Evolutionary conservation across 1,140 invertebrate species (phyloP), one percentile per base, ranked within the genome.

Genomic region (Macrocentrus cingulum): DNA sequence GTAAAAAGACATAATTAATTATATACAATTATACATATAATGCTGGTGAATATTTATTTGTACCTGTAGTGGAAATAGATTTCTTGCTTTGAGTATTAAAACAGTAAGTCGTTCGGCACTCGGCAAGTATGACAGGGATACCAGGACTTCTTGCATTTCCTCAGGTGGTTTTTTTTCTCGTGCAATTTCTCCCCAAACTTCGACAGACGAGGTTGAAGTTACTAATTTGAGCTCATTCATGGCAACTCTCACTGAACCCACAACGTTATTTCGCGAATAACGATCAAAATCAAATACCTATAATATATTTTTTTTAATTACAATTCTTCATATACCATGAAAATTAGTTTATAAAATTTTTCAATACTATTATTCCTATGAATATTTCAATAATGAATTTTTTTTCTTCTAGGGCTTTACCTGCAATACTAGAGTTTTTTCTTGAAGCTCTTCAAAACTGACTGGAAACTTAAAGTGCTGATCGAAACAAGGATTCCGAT

Each of bases 391-490:
- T n/a, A n/a, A n/a, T n/a, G n/a, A n/a, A n/a, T n/a, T n/a, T n/a
- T n/a, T n/a, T n/a, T n/a, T n/a, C n/a, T n/a, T n/a, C n/a, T n/a
- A n/a, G n/a, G n/a, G n/a, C n/a, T n/a, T 70, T 74, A 77, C 82
- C 80, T 91, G 89, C 11, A 92, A 75, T 41, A 91, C 73, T 1
- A 92, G 68, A 2, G 83, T 87, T 72, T 90, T 91, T 25, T 89
- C 88, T 18, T 84, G 83, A 8, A 92, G 79, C 61, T 92, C 88
- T 42, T 91, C 90, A 53, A 89, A 86, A 6, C 89, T 89, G 15
- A 92, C 88, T 3, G 91, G 90, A 67, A 92, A 92, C 73, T 91
- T 92, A 73, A 92, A 92, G 66, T 90, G 86, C 70, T 92, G 88
- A 76, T 92, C 88, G 69, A 92, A 92, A 75, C 87, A 87, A 0